A percentile compares a stretch with the other conserved stretches of the same genome.
These are phyloP conservation scores for Laothoe populi DNA, from an alignment of 2,888 invertebrate species.

Conservation along the genomic window DNA sequence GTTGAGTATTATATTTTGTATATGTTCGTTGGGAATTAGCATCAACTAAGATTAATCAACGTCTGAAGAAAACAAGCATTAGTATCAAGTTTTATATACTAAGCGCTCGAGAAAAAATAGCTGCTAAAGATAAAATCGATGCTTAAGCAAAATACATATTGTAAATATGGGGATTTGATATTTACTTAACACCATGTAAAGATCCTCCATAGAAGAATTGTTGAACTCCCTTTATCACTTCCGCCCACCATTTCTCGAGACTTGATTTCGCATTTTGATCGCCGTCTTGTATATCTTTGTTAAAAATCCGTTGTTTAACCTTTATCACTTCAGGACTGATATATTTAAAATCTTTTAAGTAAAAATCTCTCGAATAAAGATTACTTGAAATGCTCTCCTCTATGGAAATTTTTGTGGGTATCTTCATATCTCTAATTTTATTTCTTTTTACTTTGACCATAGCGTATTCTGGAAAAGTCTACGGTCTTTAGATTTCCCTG, in stretches of 20 bases:
- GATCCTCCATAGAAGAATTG: conserved; percentile 77
- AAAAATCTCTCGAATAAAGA: conserved; percentile 64
- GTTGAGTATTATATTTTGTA: too few species aligned
- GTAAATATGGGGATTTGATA: conserved; percentile 31
- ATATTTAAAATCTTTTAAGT: conserved; percentile 71
- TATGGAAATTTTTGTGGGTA: conserved; percentile 40
- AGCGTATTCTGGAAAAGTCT: conserved; percentile 7
- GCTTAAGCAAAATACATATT: not conserved
- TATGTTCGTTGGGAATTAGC: too few species aligned
- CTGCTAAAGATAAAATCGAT: too few species aligned
- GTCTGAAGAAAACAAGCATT: too few species aligned
- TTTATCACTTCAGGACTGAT: conserved; percentile 59
- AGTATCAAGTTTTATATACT: too few species aligned
- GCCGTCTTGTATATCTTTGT: conserved; percentile 29
- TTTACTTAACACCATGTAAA: conserved; percentile 79
- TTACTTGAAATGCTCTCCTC: conserved; percentile 42
- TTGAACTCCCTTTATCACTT: conserved; percentile 67
- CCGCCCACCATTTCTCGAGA: conserved; percentile 59
- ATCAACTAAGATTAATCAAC: too few species aligned
- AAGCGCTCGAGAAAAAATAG: too few species aligned
- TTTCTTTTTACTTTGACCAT: conserved; percentile 45
- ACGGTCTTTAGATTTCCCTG: not conserved
- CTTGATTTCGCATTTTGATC: conserved; percentile 41
- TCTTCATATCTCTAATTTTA: conserved; percentile 39
- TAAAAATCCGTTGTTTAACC: conserved; percentile 32